These are phyloP conservation scores for Trichopria drosophilae DNA, from an alignment of 2,888 invertebrate genomes.

Conservation along the genomic window DNA sequence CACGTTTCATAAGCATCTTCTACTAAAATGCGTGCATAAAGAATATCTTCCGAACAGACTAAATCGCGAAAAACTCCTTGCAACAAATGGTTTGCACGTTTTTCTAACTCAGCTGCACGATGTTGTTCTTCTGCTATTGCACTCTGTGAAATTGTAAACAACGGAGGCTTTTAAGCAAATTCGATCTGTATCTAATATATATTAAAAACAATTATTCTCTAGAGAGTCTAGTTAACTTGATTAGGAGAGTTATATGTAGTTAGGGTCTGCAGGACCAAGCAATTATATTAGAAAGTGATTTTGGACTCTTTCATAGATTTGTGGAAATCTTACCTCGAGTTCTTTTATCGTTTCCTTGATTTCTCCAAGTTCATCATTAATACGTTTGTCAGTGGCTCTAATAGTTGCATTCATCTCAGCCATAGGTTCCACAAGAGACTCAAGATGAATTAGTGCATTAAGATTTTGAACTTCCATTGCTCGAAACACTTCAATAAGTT, in stretches of 20 bases:
- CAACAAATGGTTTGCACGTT: constrained; percentile 63
- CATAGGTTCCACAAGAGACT: constrained; percentile 62
- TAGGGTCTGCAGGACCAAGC: no score
- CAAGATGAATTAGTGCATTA: constrained; percentile 66
- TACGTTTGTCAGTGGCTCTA: constrained; percentile 57
- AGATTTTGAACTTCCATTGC: constrained; percentile 68
- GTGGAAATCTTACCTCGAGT: constrained; percentile 58
- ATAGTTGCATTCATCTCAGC: constrained; percentile 61
- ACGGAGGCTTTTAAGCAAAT: no score
- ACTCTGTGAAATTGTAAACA: no score
- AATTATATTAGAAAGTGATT: constrained; percentile 4
- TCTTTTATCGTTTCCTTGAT: constrained; percentile 57
- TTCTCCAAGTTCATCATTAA: constrained; percentile 55
- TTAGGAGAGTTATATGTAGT: no score
- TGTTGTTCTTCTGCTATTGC: constrained; percentile 34
- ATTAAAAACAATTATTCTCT: no score
- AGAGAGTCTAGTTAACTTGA: no score
- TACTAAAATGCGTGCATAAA: constrained; percentile 65
- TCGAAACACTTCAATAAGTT: constrained; percentile 64
- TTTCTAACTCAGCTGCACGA: constrained; percentile 61
- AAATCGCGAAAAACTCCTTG: constrained; percentile 63
- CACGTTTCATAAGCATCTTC: constrained; percentile 69
- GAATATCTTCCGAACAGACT: constrained; percentile 62
- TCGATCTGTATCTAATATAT: no score
- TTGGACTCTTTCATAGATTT: no score